Conservation (phyloP, 2,888 invertebrate species). For the Apomyelois bistriatella region DNA sequence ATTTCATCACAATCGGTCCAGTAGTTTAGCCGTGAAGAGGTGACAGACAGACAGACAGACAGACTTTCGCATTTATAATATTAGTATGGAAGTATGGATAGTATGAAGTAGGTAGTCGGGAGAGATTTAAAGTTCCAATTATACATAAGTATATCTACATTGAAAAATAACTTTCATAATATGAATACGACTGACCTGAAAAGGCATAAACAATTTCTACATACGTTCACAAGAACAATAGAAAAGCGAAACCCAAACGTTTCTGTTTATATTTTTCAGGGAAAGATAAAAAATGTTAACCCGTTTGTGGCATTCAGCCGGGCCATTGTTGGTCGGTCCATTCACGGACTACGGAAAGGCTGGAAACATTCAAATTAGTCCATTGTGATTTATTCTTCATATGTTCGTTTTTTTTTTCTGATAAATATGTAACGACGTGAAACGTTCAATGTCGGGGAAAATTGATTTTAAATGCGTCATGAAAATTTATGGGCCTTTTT, state of each 20-base stretch:
- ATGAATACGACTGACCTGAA: slow-evolving; percentile 12
- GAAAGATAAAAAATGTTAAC: slow-evolving; percentile 49
- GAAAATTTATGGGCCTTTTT: neutral
- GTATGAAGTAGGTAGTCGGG: too few species aligned
- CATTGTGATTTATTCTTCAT: slow-evolving; percentile 66
- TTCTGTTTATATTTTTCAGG: slow-evolving; percentile 59
- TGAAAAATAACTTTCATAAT: neutral
- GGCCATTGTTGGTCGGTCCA: slow-evolving; percentile 60
- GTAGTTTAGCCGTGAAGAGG: too few species aligned
- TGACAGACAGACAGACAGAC: too few species aligned
- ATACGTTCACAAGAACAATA: slow-evolving; percentile 57
- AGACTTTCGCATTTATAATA: too few species aligned
- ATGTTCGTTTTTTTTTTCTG: slow-evolving; percentile 36
- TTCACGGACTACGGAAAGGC: slow-evolving; percentile 58
- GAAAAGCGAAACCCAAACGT: slow-evolving; percentile 56
- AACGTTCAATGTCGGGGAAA: slow-evolving; percentile 44
- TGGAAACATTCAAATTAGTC: slow-evolving; percentile 71
- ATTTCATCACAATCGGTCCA: too few species aligned
- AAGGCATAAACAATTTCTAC: slow-evolving; percentile 46
- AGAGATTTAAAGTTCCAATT: neutral
- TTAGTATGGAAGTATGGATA: too few species aligned
- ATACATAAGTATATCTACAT: neutral
- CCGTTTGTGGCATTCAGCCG: slow-evolving; percentile 52
- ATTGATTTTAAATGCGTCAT: slow-evolving; percentile 18
- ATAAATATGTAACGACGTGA: slow-evolving; percentile 39